These are phyloP conservation scores for Lordiphosa andalusiaca DNA, from an alignment of 2,888 invertebrate species.

Conservation along the genomic window DNA sequence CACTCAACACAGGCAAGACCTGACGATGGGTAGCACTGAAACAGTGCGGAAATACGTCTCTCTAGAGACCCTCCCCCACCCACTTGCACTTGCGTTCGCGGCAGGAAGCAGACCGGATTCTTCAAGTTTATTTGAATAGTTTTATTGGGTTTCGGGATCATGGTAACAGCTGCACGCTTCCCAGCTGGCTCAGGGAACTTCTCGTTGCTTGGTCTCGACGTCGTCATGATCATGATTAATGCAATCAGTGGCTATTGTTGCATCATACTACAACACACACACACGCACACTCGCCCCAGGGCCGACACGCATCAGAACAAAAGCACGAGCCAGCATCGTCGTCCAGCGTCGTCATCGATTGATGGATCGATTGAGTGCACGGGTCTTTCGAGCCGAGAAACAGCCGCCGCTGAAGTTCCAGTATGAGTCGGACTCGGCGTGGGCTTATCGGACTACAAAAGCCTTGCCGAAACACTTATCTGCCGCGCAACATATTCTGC, in stretches of 20 bases:
- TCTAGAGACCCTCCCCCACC: no score
- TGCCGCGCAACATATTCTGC: constrained; percentile 56
- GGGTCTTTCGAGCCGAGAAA: constrained; percentile 13
- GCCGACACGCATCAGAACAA: constrained; percentile 40
- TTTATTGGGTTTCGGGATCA: no score
- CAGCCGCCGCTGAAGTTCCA: background rate
- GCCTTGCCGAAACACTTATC: constrained; percentile 67
- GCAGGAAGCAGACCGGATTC: no score
- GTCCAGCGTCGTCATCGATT: constrained; percentile 48
- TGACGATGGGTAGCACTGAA: no score
- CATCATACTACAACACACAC: constrained; percentile 43
- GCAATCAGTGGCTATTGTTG: constrained; percentile 69
- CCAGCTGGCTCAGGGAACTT: constrained; percentile 23
- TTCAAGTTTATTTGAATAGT: no score
- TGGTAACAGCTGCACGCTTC: background rate
- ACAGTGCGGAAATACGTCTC: no score
- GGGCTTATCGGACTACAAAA: constrained; percentile 52
- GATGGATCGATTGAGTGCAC: constrained; percentile 40
- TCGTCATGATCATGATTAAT: constrained; percentile 23
- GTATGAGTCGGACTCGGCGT: no score
- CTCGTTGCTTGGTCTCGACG: constrained; percentile 12
- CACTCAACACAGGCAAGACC: no score
- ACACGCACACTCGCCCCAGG: constrained; percentile 23
- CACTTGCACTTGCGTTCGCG: no score
- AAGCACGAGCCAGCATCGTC: constrained; percentile 38